Percentiles rank a stretch among this genome's conserved stretches.
Evolutionary conservation across 2,113 vertebrate genomes (phyloP).

Genomic region (Rhinoderma darwinii): DNA sequence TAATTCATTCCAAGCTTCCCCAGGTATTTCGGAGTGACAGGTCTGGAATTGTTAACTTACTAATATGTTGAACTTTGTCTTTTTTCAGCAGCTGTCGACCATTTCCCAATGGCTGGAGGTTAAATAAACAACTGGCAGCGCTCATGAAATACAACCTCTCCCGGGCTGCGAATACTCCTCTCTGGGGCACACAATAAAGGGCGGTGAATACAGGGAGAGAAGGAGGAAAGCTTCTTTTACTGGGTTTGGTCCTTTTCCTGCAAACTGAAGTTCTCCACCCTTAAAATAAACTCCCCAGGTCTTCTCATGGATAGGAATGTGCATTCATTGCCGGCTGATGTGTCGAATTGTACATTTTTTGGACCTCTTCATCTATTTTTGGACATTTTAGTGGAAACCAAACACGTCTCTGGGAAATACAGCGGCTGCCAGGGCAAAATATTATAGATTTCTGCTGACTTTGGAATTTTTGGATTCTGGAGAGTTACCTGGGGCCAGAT

Average conservation of each 20-base stretch:
- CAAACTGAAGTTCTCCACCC: conserved; percentile 70
- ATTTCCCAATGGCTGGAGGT: conserved; percentile 70
- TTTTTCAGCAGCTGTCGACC: conserved; percentile 61
- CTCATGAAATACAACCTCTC: conserved; percentile 69
- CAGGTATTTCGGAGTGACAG: conserved; percentile 41
- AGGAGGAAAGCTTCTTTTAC: conserved; percentile 62
- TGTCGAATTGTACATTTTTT: neutral
- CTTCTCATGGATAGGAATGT: conserved; percentile 38
- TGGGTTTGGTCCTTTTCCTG: conserved; percentile 71
- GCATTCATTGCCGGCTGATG: conserved; percentile 36
- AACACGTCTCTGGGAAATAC: neutral
- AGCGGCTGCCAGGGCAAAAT: neutral
- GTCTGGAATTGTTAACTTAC: conserved; percentile 36
- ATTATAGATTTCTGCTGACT: neutral
- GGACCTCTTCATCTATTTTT: neutral
- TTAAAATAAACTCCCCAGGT: conserved; percentile 69
- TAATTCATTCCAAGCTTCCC: conserved; percentile 5
- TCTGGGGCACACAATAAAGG: conserved; percentile 67
- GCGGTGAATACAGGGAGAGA: conserved; percentile 55
- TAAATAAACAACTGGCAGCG: conserved; percentile 68
- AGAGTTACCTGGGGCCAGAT: neutral
- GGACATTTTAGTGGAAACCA: neutral
- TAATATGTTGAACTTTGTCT: conserved; percentile 58
- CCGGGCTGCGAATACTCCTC: conserved; percentile 68
- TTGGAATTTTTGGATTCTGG: conserved; percentile 16